phyloP scores from a whole-genome alignment of 2,797 vertebrate species.

The Chelidonichthys spinosus region DNA sequence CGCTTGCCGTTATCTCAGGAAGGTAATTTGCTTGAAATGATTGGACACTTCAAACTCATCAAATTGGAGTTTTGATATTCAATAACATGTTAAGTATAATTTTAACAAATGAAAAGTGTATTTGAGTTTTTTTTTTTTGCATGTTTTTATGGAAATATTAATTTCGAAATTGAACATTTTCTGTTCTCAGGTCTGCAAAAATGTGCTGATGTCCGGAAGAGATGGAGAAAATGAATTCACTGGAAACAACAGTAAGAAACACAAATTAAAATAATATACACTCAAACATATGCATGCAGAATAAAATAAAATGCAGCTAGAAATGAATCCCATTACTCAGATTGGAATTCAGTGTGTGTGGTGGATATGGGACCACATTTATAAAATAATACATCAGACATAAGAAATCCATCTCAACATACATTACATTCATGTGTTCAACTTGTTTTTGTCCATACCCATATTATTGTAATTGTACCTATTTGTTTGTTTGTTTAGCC shows the following conservation, averaged over 20 bases:
- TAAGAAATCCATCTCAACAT: too few species aligned
- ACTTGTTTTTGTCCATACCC: too few species aligned
- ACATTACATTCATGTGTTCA: too few species aligned
- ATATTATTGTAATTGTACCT: too few species aligned
- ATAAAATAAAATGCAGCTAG: not conserved
- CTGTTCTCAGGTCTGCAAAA: conserved; percentile 84
- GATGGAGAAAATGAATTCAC: conserved; percentile 72
- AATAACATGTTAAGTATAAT: not conserved
- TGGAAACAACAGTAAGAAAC: conserved; percentile 70
- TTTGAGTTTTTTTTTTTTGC: not conserved
- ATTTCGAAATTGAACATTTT: conserved; percentile 4
- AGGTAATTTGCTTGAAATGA: not conserved
- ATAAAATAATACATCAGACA: too few species aligned
- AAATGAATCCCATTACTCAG: not conserved
- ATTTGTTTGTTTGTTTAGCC: too few species aligned
- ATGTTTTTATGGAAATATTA: too few species aligned
- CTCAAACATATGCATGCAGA: not conserved
- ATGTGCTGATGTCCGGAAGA: conserved; percentile 83
- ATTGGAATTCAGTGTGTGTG: not conserved
- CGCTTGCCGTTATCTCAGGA: not conserved
- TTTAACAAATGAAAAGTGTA: not conserved
- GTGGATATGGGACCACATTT: not conserved
- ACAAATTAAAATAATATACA: not conserved
- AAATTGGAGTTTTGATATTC: too few species aligned
- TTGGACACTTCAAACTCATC: too few species aligned